Evolutionary conservation across 2,888 invertebrate species (phyloP).

Genomic region (Diplazon laetatorius): DNA sequence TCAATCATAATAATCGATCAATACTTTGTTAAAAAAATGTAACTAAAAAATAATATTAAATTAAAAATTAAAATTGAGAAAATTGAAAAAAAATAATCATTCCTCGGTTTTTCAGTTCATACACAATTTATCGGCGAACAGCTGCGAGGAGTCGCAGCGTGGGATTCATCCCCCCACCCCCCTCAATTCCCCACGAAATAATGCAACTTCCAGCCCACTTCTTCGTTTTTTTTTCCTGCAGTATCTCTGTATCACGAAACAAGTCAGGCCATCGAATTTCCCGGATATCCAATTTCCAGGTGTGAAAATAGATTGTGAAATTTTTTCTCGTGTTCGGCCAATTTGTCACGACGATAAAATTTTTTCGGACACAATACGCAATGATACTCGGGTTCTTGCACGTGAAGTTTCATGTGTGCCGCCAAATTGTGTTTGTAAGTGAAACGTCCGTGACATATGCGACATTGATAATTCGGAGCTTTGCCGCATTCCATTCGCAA

Average conservation of each 20-base stretch:
- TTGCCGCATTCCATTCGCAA: slow-evolving; percentile 81
- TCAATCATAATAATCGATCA: too few species aligned
- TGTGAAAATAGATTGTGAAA: slow-evolving; percentile 67
- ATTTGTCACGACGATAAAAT: slow-evolving; percentile 78
- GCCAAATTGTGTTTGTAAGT: slow-evolving; percentile 78
- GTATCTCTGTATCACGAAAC: background rate
- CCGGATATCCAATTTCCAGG: slow-evolving; percentile 8
- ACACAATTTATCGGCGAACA: slow-evolving; percentile 40
- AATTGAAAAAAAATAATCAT: background rate
- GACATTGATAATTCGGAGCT: slow-evolving; percentile 80
- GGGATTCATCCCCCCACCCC: slow-evolving; percentile 15
- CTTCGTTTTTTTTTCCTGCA: too few species aligned
- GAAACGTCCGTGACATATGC: slow-evolving; percentile 79
- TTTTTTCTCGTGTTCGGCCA: slow-evolving; percentile 74
- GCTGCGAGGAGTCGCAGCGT: background rate
- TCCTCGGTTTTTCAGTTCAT: background rate
- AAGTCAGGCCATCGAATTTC: background rate
- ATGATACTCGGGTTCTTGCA: slow-evolving; percentile 75
- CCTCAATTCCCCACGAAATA: too few species aligned
- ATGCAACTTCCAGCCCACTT: too few species aligned
- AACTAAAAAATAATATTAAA: too few species aligned
- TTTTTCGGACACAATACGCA: slow-evolving; percentile 75
- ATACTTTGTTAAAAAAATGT: too few species aligned
- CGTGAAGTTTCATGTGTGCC: slow-evolving; percentile 77
- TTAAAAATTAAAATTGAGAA: too few species aligned